Evolutionary conservation across 1,140 invertebrate species (phyloP).

Genomic region (Cydia splendana): DNA sequence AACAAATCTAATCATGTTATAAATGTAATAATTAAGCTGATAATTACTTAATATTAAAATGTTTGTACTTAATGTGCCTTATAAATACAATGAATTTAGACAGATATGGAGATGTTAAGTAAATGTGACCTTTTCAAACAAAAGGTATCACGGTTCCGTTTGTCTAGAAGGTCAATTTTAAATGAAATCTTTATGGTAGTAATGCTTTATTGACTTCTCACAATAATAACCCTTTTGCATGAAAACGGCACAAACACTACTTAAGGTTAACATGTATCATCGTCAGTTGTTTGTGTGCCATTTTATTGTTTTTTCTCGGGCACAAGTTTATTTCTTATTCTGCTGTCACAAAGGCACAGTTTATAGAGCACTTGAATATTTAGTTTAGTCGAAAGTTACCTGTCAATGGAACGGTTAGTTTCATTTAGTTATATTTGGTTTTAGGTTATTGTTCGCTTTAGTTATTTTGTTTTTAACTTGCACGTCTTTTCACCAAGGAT

Average conservation of each 20-base stretch:
- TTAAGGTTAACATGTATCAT: no score
- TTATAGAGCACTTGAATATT: background rate
- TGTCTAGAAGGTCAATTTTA: no score
- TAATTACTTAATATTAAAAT: conserved; percentile 1
- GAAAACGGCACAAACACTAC: no score
- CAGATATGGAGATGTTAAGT: background rate
- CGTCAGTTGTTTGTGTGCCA: background rate
- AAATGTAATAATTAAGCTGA: no score
- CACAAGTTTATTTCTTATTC: background rate
- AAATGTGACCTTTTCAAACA: background rate
- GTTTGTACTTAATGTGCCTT: conserved; percentile 14
- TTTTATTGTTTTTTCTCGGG: background rate
- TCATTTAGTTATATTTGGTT: background rate
- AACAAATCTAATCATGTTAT: background rate
- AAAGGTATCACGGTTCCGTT: no score
- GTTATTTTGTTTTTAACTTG: background rate
- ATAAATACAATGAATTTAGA: background rate
- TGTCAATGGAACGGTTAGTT: background rate
- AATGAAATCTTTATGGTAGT: no score
- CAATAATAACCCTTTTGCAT: no score
- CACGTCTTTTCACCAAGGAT: background rate
- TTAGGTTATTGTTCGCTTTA: background rate
- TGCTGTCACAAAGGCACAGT: background rate
- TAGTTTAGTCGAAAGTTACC: conserved; percentile 5
- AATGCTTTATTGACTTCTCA: no score